These are phyloP conservation scores for Drosophila rufa DNA, from an alignment of 1,140 invertebrate species.

Conservation along the genomic window DNA sequence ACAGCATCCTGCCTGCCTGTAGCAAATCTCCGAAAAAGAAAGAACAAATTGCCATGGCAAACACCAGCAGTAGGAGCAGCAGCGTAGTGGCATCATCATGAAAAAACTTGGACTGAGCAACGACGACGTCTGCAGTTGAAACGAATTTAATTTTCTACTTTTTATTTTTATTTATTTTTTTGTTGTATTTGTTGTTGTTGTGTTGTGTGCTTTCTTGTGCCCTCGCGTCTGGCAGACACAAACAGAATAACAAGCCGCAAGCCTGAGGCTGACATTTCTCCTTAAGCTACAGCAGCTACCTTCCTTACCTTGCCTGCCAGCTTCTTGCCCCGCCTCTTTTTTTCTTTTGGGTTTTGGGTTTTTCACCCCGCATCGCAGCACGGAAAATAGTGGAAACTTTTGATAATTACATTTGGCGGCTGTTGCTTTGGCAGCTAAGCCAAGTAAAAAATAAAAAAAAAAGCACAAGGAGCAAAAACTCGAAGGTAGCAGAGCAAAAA, in stretches of 20 bases:
- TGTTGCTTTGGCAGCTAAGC: constrained; percentile 62
- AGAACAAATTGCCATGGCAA: constrained; percentile 49
- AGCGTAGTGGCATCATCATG: constrained; percentile 13
- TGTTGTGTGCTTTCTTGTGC: neutral
- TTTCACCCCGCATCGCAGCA: constrained; percentile 11
- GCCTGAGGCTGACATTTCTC: constrained; percentile 59
- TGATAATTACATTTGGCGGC: constrained; percentile 79
- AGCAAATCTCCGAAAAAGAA: constrained; percentile 39
- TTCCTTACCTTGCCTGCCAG: constrained; percentile 19
- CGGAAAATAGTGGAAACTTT: constrained; percentile 77
- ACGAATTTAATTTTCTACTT: constrained; percentile 80
- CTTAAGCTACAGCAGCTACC: constrained; percentile 35
- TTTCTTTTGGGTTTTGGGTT: constrained; percentile 22
- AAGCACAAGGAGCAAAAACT: neutral
- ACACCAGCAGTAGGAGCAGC: constrained; percentile 4
- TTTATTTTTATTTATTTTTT: constrained; percentile 50
- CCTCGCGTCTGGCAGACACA: constrained; percentile 56
- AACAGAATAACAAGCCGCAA: constrained; percentile 60
- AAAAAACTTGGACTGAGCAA: constrained; percentile 50
- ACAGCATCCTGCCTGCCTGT: constrained; percentile 18
- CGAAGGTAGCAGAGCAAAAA: neutral
- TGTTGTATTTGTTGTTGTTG: constrained; percentile 12
- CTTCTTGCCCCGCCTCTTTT: neutral
- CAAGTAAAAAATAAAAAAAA: constrained; percentile 19
- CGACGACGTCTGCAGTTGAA: constrained; percentile 72